Conservation (phyloP, 2,113 vertebrate genomes). For the Embiotoca jacksoni region DNA sequence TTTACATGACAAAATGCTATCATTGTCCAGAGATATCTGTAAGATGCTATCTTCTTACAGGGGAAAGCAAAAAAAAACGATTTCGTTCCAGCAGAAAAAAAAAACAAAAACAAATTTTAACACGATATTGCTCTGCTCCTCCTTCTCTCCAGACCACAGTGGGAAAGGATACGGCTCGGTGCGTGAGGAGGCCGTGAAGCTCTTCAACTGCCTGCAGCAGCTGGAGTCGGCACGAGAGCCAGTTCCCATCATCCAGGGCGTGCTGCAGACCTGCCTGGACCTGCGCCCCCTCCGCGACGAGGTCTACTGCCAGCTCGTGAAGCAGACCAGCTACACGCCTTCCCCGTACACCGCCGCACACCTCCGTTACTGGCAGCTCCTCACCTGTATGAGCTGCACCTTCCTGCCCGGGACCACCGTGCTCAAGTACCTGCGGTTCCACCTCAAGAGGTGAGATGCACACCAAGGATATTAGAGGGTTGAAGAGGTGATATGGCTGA, state of each 20-base stretch:
- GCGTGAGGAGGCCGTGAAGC: conserved; percentile 93
- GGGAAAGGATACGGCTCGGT: conserved; percentile 90
- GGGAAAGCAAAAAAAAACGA: neutral
- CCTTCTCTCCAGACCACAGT: conserved; percentile 77
- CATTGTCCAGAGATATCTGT: neutral
- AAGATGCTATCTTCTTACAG: neutral
- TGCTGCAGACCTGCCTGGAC: conserved; percentile 97
- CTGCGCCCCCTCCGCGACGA: conserved; percentile 95
- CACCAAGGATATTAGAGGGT: neutral
- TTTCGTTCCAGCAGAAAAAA: neutral
- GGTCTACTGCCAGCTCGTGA: conserved; percentile 98
- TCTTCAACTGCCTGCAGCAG: conserved; percentile 97
- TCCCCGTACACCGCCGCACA: conserved; percentile 84
- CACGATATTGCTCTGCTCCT: neutral
- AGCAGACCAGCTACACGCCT: conserved; percentile 92
- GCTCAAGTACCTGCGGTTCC: conserved; percentile 91
- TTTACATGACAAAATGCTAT: neutral
- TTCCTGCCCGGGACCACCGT: conserved; percentile 90
- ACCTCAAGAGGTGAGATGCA: conserved; percentile 90
- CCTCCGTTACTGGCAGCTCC: conserved; percentile 97
- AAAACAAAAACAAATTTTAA: neutral
- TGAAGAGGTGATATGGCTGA: no score
- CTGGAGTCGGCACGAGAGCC: conserved; percentile 91
- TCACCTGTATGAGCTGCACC: conserved; percentile 98
- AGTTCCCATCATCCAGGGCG: conserved; percentile 94